Percentiles rank a stretch among this genome's conserved stretches.
Evolutionary conservation across 2,113 vertebrate genomes (phyloP).

Genomic region (Acinonyx jubatus): DNA sequence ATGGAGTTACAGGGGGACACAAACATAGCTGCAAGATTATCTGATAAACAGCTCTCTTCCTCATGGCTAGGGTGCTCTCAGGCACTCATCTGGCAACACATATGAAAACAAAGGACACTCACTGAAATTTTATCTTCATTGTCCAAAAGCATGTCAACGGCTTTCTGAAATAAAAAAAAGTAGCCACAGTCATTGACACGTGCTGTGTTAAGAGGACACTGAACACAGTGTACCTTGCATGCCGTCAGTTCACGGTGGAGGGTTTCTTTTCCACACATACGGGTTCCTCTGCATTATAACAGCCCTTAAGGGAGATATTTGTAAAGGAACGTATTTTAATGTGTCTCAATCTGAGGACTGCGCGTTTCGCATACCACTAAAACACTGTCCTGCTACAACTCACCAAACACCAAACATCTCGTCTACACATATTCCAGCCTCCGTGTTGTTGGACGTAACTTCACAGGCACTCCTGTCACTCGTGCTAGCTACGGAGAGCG

Average conservation of each 20-base stretch:
- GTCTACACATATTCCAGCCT: background rate
- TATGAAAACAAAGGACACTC: conserved; percentile 80
- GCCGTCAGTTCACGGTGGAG: background rate
- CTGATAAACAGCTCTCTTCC: background rate
- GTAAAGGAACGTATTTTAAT: background rate
- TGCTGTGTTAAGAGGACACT: background rate
- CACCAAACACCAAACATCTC: background rate
- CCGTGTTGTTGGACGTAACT: background rate
- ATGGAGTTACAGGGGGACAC: background rate
- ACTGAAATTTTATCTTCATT: conserved; percentile 99
- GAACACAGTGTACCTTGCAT: background rate
- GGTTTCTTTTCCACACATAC: background rate
- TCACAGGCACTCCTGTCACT: background rate
- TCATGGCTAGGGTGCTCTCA: background rate
- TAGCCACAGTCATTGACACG: background rate
- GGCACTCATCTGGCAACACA: background rate
- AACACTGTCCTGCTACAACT: background rate
- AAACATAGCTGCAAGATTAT: background rate
- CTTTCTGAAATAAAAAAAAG: conserved; percentile 90
- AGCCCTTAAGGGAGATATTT: background rate
- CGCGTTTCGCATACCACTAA: background rate
- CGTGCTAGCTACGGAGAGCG: background rate
- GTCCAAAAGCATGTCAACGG: conserved; percentile 99
- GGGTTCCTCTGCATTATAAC: background rate
- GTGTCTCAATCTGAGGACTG: background rate